Evolutionary conservation across 2,797 vertebrate species (phyloP), one percentile per base, ranked within the genome.

Genomic region (Lagocephalus sceleratus): DNA sequence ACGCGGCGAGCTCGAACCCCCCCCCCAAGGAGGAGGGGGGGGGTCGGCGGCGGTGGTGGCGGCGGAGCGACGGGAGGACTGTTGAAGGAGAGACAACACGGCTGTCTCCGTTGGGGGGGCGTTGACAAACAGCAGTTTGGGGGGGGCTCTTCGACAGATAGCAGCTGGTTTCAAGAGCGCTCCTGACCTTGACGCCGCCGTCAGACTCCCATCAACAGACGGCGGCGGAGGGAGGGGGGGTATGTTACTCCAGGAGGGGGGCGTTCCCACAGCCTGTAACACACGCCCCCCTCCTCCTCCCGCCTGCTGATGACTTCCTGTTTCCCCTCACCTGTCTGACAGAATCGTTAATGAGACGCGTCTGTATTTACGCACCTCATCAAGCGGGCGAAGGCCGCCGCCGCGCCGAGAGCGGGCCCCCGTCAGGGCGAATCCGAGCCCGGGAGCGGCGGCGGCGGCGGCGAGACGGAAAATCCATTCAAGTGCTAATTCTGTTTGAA

Each of bases 271-370:
- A 3, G 40, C 11, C 5, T 19, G 8, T 9, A 42, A n/a, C 19
- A 17, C 17, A n/a, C 16, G 3, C 3, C 40, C 2, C 5, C 2
- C n/a, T 42, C 16, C 39, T 17, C 15, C 6, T 11, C 9, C 58
- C 64, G 63, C 23, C 53, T 54, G 54, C 60, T 53, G 21, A 40
- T 20, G 26, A 52, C 59, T 55, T 55, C 62, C 48, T 22, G 53
- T 65, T 70, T n/a, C n/a, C n/a, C 32, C 47, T 78, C 14, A 35
- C 32, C 66, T 35, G 48, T 82, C 77, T 85, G 86, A 89, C 87
- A 87, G 81, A 78, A 79, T 87, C 86, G 86, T 89, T 89, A 90
- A 87, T 83, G 81, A 84, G 74, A 75, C 67, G 66, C 71, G 76
- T 83, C 83, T 83, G 79, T 85, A 83, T 87, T 91, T 87, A 85